phyloP scores from a whole-genome alignment of 2,888 invertebrate genomes.

The Trilocha varians region DNA sequence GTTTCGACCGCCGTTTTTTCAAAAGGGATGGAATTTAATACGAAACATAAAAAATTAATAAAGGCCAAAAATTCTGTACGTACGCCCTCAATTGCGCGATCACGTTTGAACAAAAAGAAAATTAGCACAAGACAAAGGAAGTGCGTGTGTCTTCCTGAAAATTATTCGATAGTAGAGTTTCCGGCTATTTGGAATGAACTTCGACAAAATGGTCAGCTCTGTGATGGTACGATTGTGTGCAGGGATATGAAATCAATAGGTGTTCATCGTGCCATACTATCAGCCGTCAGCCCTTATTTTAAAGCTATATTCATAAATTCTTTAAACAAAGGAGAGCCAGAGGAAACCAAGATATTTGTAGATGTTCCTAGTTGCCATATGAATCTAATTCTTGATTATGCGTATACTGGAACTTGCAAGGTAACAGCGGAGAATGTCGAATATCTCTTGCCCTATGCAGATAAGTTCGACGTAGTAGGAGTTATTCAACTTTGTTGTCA shows the following conservation, averaged over 20 bases:
- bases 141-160: constrained; percentile 76
- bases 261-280: constrained; percentile 80
- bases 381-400: constrained; percentile 80
- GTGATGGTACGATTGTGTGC: constrained; percentile 80
- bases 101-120: constrained; percentile 60
- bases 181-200: constrained; percentile 80
- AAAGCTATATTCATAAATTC: constrained; percentile 81
- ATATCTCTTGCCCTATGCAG: constrained; percentile 78
- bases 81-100: constrained; percentile 55
- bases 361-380: constrained; percentile 75
- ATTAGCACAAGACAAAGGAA: constrained; percentile 62
- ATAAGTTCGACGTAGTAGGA: constrained; percentile 82
- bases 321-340: constrained; percentile 73
- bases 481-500: constrained; percentile 80
- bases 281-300: constrained; percentile 82
- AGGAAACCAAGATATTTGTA: constrained; percentile 74
- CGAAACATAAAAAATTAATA: constrained; percentile 71
- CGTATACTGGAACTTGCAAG: constrained; percentile 79
- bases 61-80: constrained; percentile 70
- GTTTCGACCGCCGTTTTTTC: constrained; percentile 71
- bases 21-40: constrained; percentile 72
- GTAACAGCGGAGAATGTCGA: constrained; percentile 80
- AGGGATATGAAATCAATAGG: constrained; percentile 74
- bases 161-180: constrained; percentile 75
- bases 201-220: constrained; percentile 76